Evolutionary conservation across 2,113 vertebrate genomes (phyloP), one percentile per base, ranked within the genome.

Genomic region (Gambusia holbrooki): DNA sequence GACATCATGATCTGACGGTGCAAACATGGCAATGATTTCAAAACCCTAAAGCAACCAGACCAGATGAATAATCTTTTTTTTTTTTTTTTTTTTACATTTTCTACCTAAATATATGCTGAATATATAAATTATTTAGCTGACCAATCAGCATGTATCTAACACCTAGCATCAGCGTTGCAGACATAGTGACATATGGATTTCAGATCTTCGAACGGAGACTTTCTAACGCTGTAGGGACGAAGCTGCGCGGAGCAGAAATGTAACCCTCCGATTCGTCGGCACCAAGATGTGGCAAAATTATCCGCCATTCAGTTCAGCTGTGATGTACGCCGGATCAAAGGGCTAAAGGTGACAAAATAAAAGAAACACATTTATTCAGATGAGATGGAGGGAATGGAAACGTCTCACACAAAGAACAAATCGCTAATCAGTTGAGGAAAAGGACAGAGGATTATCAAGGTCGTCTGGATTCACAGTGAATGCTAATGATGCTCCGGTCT

Each of bases 121-220:
- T 48, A 19, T 17, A 19, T 48, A 7, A 19, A 19, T 19, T 19
- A 1, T 48, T n/a, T 35, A 69, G 45, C n/a, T 48, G 40, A 22
- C 25, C 51, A 51, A 68, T 13, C 48, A 33, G 48, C 30, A 37
- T 64, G 62, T 32, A 10, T 33, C 15, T 4, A 64, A 33, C 19
- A 70, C 60, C 0, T 40, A 22, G 28, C 54, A 12, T 1, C 35
- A 35, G 35, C 9, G 32, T 58, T 19, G 45, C 72, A 64, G 14
- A 37, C 67, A 25, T 29, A 25, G 30, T 54, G n/a, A 54, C 61
- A 69, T 77, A 58, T 70, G 45, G 27, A 58, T 65, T 63, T 54
- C 17, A 54, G 67, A 77, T 37, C 61, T 19, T 54, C 58, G 29
- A 65, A 27, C 22, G 1, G 25, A 67, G 29, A 67, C 4, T 62